These are phyloP conservation scores for Bombus confusus DNA, from an alignment of 1,140 invertebrate genomes.

Conservation along the genomic window DNA sequence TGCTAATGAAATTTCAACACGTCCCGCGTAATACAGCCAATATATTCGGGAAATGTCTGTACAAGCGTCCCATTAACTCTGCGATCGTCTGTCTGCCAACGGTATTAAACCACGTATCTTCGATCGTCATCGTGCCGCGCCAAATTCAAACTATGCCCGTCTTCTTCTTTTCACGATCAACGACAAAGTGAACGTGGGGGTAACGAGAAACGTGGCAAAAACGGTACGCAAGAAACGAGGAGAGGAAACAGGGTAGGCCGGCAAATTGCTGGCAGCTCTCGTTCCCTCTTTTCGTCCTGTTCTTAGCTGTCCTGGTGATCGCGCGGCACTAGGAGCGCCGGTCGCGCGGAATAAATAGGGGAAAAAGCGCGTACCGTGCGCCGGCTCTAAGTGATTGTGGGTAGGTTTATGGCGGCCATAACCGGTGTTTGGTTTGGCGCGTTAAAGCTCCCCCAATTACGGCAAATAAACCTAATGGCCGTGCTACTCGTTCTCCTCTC, in stretches of 20 bases:
- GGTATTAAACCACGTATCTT: too few species aligned
- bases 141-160: background rate
- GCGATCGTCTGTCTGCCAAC: too few species aligned
- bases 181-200: background rate
- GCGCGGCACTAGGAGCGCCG: slow-evolving; percentile 41
- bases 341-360: slow-evolving; percentile 66
- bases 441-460: slow-evolving; percentile 78
- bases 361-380: slow-evolving; percentile 69
- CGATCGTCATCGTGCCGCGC: background rate
- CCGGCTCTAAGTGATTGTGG: slow-evolving; percentile 79
- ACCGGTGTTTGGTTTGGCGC: slow-evolving; percentile 79
- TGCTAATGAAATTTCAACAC: background rate
- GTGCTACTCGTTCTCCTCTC: slow-evolving; percentile 52
- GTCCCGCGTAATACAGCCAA: background rate
- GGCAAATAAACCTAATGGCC: slow-evolving; percentile 78
- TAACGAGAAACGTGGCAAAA: slow-evolving; percentile 12
- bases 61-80: too few species aligned
- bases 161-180: background rate
- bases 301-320: slow-evolving; percentile 45
- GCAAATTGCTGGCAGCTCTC: slow-evolving; percentile 44
- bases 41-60: background rate
- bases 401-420: slow-evolving; percentile 79
- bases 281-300: slow-evolving; percentile 10
- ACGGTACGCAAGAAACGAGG: slow-evolving; percentile 27
- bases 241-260: background rate